Conservation (phyloP, 2,888 invertebrate species). For the Synergus itoensis region DNA sequence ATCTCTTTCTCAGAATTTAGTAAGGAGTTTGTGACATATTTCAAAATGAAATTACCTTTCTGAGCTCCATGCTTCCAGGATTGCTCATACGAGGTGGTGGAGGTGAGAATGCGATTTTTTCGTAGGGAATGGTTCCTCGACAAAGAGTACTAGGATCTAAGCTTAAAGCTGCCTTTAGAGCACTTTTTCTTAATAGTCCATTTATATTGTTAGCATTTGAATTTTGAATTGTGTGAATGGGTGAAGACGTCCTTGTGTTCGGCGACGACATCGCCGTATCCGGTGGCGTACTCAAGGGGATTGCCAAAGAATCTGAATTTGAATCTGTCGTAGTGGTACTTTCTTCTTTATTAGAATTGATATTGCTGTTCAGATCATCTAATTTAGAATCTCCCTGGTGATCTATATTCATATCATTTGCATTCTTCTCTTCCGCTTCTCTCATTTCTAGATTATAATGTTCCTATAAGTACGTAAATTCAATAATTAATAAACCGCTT, state of each 20-base stretch:
- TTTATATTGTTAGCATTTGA: slow-evolving; percentile 67
- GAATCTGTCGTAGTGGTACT: slow-evolving; percentile 69
- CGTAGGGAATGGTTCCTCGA: slow-evolving; percentile 72
- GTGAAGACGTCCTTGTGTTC: slow-evolving; percentile 72
- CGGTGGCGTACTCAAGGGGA: slow-evolving; percentile 61
- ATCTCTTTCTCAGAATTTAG: background rate
- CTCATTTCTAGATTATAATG: background rate
- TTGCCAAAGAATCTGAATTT: slow-evolving; percentile 66
- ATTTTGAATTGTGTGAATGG: slow-evolving; percentile 64
- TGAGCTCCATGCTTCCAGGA: slow-evolving; percentile 67
- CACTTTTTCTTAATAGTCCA: slow-evolving; percentile 71
- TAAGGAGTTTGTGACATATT: background rate
- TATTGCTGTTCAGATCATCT: slow-evolving; percentile 15
- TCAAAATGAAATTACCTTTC: slow-evolving; percentile 62
- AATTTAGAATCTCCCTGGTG: background rate
- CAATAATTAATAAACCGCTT: background rate
- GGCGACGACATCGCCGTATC: slow-evolving; percentile 69
- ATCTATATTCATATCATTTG: background rate
- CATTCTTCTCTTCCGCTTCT: slow-evolving; percentile 14
- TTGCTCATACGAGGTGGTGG: slow-evolving; percentile 68
- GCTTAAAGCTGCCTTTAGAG: slow-evolving; percentile 76
- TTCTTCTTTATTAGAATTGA: slow-evolving; percentile 55
- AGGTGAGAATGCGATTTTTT: slow-evolving; percentile 73
- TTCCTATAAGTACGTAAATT: background rate
- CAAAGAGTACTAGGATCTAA: slow-evolving; percentile 76